Percentiles rank a stretch among this genome's conserved stretches.
Conservation (phyloP, 2,888 invertebrate species). For the Ditylenchus weischeri region DNA sequence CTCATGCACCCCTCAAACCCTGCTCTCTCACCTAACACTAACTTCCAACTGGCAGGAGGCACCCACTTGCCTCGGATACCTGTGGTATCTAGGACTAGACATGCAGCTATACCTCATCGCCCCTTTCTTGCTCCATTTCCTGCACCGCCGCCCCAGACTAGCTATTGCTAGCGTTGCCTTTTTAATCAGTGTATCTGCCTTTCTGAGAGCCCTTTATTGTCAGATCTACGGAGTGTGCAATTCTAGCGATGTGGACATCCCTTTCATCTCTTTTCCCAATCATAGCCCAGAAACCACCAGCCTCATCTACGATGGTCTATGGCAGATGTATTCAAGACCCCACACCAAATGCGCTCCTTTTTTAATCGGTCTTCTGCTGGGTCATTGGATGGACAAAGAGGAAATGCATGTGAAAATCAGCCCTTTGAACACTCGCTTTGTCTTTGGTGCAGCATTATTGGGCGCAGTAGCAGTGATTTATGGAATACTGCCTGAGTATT, state of each 20-base stretch:
- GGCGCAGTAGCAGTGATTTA: conserved; percentile 44
- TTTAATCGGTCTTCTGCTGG: conserved; percentile 50
- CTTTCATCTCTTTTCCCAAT: conserved; percentile 54
- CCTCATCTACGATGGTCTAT: conserved; percentile 48
- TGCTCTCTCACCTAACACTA: conserved; percentile 48
- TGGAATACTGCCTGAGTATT: conserved; percentile 56
- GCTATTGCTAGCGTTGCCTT: conserved; percentile 27
- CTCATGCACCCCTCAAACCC: conserved; percentile 43
- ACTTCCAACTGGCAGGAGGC: conserved; percentile 50
- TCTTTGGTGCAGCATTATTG: conserved; percentile 27
- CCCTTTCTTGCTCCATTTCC: conserved; percentile 48
- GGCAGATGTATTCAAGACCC: conserved; percentile 55
- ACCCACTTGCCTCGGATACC: conserved; percentile 55
- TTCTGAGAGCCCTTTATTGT: conserved; percentile 49
- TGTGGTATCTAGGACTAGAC: conserved; percentile 56
- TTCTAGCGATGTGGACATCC: conserved; percentile 56
- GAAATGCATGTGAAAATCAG: conserved; percentile 1
- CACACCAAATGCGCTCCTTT: conserved; percentile 57
- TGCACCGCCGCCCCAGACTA: conserved; percentile 36
- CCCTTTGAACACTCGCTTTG: conserved; percentile 6
- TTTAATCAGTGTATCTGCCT: conserved; percentile 34
- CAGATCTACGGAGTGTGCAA: conserved; percentile 50
- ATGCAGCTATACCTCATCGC: conserved; percentile 53
- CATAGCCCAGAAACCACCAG: conserved; percentile 35
- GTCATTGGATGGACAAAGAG: conserved; percentile 32